phyloP scores from a whole-genome alignment of 2,888 invertebrate species.

The Lapara coniferarum region DNA sequence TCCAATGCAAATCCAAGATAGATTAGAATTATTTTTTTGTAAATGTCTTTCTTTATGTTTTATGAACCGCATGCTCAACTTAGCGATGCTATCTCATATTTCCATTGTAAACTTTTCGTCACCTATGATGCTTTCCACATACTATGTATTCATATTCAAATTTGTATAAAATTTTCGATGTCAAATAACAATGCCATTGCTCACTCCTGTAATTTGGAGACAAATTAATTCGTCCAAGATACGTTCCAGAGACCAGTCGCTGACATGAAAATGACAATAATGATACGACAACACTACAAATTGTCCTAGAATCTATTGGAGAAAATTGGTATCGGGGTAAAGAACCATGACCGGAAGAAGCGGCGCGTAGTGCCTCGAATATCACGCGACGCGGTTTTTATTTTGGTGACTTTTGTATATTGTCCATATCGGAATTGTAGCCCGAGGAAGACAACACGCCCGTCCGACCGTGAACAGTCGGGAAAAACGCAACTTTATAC shows the following conservation, averaged over 20 bases:
- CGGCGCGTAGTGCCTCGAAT: constrained; percentile 57
- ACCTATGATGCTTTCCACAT: no score
- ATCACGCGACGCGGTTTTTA: constrained; percentile 57
- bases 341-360: constrained; percentile 68
- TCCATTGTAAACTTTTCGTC: no score
- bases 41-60: no score
- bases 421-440: constrained; percentile 69
- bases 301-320: constrained; percentile 57
- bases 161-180: no score
- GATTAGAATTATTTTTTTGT: no score
- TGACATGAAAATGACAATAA: constrained; percentile 60
- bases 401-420: constrained; percentile 61
- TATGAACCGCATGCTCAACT: no score
- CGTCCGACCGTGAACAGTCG: constrained; percentile 71
- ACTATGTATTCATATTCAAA: no score
- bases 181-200: neutral
- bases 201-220: constrained; percentile 16
- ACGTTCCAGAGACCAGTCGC: constrained; percentile 42
- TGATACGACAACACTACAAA: constrained; percentile 59
- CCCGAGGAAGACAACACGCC: constrained; percentile 61
- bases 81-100: no score
- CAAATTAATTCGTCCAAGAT: constrained; percentile 37
- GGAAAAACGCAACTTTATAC: constrained; percentile 79
- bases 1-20: no score
- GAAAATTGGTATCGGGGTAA: constrained; percentile 52